Conservation (phyloP, 1,140 invertebrate species). For the Battus philenor region DNA sequence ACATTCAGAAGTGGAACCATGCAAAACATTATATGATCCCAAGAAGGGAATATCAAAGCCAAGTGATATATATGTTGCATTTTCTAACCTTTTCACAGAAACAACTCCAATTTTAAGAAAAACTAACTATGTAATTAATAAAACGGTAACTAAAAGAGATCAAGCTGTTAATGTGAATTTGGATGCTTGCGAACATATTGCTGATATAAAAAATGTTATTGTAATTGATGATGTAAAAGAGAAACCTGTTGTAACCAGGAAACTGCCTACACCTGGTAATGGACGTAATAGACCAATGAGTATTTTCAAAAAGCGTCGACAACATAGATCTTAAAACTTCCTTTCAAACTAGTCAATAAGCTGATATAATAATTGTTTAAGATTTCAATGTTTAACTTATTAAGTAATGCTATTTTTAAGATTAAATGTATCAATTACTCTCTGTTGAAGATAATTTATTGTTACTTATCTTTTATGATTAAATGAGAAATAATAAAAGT, state of each 20-base stretch:
- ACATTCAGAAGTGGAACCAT: constrained; percentile 44
- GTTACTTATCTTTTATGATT: too few relatives aligned
- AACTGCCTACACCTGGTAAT: constrained; percentile 22
- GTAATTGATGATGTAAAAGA: constrained; percentile 55
- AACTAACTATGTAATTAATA: constrained; percentile 34
- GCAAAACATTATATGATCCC: constrained; percentile 32
- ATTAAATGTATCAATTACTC: too few relatives aligned
- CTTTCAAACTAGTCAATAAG: too few relatives aligned
- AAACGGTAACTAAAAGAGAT: constrained; percentile 9
- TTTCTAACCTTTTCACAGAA: constrained; percentile 37
- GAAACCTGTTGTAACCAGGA: constrained; percentile 27
- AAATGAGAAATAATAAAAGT: too few relatives aligned
- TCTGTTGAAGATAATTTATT: too few relatives aligned
- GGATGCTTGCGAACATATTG: constrained; percentile 2
- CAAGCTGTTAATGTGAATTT: constrained; percentile 2
- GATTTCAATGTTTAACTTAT: too few relatives aligned
- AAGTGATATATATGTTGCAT: constrained; percentile 61
- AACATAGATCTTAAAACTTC: constrained; percentile 32
- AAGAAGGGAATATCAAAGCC: constrained; percentile 53
- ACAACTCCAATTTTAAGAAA: constrained; percentile 67
- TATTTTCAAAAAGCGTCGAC: constrained; percentile 58
- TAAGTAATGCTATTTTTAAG: too few relatives aligned
- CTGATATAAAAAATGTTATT: constrained; percentile 31
- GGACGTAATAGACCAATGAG: constrained; percentile 41
- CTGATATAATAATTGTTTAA: too few relatives aligned